Conservation (phyloP, 2,888 invertebrate species). For the Limnephilus lunatus region DNA sequence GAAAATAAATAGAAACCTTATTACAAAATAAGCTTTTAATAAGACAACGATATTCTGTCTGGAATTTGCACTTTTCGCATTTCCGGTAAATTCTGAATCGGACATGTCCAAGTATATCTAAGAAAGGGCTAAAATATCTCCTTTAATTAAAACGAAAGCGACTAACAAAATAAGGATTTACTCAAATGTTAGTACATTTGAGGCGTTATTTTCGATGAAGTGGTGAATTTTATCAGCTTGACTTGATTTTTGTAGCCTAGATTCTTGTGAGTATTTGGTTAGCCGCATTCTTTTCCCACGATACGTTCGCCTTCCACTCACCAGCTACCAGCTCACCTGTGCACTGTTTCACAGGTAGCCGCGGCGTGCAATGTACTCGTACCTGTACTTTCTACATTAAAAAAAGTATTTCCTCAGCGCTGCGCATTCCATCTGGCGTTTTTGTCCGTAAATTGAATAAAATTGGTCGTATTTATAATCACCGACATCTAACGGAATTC, state of each 20-base stretch:
- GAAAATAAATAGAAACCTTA: background rate
- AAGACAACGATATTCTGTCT: background rate
- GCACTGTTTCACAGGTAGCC: constrained; percentile 28
- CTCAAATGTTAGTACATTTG: background rate
- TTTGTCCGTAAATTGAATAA: background rate
- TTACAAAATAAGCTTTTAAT: background rate
- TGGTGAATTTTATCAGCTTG: background rate
- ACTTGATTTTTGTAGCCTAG: background rate
- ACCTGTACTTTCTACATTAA: background rate
- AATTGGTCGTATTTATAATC: background rate
- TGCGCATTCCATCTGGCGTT: constrained; percentile 18
- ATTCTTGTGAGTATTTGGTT: background rate
- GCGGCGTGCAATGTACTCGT: too few species aligned
- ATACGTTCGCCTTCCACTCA: constrained; percentile 56
- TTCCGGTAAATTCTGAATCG: constrained; percentile 22
- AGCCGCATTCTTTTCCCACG: constrained; percentile 58
- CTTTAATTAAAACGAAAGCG: background rate
- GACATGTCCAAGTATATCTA: background rate
- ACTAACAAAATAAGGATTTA: background rate
- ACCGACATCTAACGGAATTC: background rate
- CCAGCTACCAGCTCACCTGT: constrained; percentile 9
- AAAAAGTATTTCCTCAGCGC: background rate
- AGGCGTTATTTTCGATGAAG: background rate
- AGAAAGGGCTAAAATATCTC: background rate
- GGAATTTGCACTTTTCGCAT: background rate